Conservation (phyloP, 2,113 vertebrate genomes). For the Psephotus haematonotus region DNA sequence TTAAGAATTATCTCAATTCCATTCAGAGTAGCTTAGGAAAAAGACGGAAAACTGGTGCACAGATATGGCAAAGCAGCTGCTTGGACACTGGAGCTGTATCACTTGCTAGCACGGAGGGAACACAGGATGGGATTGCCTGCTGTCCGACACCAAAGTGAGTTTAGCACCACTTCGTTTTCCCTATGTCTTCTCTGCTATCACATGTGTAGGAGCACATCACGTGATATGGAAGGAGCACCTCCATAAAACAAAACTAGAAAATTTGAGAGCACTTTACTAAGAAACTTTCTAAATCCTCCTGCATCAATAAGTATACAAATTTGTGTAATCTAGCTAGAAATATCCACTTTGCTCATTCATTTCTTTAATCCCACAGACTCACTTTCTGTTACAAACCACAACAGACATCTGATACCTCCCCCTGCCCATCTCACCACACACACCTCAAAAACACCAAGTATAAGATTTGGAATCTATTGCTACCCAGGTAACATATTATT, state of each 20-base stretch:
- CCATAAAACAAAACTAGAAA: not conserved
- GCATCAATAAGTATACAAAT: accelerated
- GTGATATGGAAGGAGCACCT: not conserved
- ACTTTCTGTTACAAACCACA: not conserved
- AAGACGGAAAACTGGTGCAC: not conserved
- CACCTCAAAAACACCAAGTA: not conserved
- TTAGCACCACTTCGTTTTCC: accelerated
- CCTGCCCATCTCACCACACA: accelerated
- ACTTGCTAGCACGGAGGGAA: accelerated
- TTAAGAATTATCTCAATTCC: not conserved
- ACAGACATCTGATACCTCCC: accelerated
- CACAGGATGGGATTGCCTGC: accelerated
- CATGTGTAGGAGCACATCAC: accelerated
- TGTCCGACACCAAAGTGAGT: not conserved
- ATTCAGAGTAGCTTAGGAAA: not conserved
- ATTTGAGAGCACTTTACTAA: not conserved
- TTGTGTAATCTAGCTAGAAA: not conserved
- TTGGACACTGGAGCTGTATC: not conserved
- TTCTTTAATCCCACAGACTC: not conserved
- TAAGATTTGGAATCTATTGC: accelerated
- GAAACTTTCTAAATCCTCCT: not conserved
- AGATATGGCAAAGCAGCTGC: not conserved
- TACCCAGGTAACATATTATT: accelerated
- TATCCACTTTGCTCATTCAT: not conserved
- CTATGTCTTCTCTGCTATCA: accelerated